phyloP scores from a whole-genome alignment of 2,888 invertebrate species.

The Artemia sp. region DNA sequence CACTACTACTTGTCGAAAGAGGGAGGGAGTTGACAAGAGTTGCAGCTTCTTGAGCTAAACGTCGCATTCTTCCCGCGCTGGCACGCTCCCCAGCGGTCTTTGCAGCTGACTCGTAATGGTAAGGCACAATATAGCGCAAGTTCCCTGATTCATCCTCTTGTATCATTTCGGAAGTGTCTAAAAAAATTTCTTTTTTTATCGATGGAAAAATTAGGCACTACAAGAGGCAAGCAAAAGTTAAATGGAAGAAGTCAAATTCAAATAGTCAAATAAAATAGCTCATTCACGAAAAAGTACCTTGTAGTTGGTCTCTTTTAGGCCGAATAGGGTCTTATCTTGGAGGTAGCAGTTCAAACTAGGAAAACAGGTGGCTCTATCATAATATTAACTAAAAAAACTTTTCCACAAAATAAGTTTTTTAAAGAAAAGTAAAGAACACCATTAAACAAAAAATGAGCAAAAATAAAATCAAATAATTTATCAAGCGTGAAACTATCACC shows the following conservation, averaged over 20 bases:
- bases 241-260: neutral
- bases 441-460: too few species aligned
- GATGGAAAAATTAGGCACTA: slow-evolving; percentile 20
- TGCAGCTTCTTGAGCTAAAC: slow-evolving; percentile 84
- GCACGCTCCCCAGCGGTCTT: slow-evolving; percentile 68
- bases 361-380: too few species aligned
- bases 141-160: slow-evolving; percentile 48
- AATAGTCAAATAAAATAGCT: neutral
- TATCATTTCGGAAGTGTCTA: slow-evolving; percentile 83
- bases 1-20: slow-evolving; percentile 67
- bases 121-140: slow-evolving; percentile 65
- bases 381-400: too few species aligned
- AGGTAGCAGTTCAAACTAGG: too few species aligned
- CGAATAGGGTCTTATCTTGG: too few species aligned
- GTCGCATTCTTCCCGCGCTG: slow-evolving; percentile 68
- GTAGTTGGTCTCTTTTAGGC: too few species aligned
- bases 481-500: too few species aligned
- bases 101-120: slow-evolving; percentile 74
- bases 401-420: too few species aligned
- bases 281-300: too few species aligned
- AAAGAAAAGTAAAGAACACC: too few species aligned
- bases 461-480: too few species aligned
- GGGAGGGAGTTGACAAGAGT: slow-evolving; percentile 81
- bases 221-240: neutral
- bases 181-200: slow-evolving; percentile 18